phyloP scores from a whole-genome alignment of 2,797 vertebrate genomes.

The Anisognathus igniventris region DNA sequence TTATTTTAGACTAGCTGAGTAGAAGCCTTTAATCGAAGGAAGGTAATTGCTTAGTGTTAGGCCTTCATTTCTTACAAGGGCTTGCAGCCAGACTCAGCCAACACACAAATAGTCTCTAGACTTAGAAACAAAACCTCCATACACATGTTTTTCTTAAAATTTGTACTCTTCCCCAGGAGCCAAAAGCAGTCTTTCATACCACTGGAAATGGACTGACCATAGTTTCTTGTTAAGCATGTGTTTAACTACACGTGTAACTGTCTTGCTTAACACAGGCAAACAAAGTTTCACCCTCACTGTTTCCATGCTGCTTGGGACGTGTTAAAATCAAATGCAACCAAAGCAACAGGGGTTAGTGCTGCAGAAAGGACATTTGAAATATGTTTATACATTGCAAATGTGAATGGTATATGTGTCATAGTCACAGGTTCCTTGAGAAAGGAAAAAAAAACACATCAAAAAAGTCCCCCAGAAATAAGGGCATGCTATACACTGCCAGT shows the following conservation, averaged over 20 bases:
- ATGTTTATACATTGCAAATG: background rate
- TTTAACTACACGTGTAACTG: background rate
- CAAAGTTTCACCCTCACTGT: background rate
- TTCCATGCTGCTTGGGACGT: background rate
- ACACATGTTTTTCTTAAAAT: background rate
- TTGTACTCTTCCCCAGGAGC: background rate
- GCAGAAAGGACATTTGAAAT: background rate
- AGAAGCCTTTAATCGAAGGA: background rate
- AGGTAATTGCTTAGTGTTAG: background rate
- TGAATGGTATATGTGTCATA: background rate
- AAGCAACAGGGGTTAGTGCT: background rate
- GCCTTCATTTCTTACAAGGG: background rate
- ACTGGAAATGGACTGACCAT: background rate
- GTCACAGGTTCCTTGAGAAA: background rate
- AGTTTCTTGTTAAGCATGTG: background rate
- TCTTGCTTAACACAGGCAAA: constrained; percentile 2
- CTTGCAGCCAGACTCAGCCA: background rate
- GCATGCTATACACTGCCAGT: background rate
- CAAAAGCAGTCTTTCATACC: background rate
- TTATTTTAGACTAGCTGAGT: constrained; percentile 1
- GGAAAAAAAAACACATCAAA: background rate
- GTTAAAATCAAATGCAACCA: background rate
- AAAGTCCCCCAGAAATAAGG: background rate
- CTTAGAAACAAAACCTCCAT: constrained; percentile 2
- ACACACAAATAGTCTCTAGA: background rate